Conservation (phyloP, 1,140 invertebrate genomes). For the Mercenaria mercenaria region DNA sequence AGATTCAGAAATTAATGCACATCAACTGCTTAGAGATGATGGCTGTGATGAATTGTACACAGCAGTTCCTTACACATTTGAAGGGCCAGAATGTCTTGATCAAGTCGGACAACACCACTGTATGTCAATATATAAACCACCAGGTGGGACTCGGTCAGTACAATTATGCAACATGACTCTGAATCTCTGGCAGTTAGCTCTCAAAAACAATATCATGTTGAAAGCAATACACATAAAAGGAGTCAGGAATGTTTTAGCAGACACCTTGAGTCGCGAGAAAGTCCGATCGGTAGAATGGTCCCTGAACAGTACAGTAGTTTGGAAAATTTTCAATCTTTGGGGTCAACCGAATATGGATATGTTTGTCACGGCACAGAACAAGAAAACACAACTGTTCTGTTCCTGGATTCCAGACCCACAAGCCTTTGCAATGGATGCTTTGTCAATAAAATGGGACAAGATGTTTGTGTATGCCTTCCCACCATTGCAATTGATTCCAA, state of each 20-base stretch:
- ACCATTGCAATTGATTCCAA: too few relatives aligned
- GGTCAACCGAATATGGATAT: slow-evolving; percentile 52
- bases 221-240: slow-evolving; percentile 25
- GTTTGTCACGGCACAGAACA: slow-evolving; percentile 49
- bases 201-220: slow-evolving; percentile 17
- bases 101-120: too few relatives aligned
- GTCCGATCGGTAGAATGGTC: slow-evolving; percentile 22
- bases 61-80: too few relatives aligned
- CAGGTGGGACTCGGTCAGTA: neutral
- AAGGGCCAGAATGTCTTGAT: neutral
- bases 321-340: slow-evolving; percentile 40
- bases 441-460: too few relatives aligned
- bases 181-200: slow-evolving; percentile 24
- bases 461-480: slow-evolving; percentile 47
- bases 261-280: neutral
- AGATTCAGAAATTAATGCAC: neutral
- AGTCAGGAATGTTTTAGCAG: neutral
- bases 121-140: too few relatives aligned
- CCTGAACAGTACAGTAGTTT: slow-evolving; percentile 42
- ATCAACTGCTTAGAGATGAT: slow-evolving; percentile 24
- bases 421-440: slow-evolving; percentile 49
- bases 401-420: slow-evolving; percentile 52
- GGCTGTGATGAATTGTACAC: neutral
- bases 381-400: slow-evolving; percentile 55
- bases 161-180: neutral